Conservation (phyloP, 2,888 invertebrate species). For the Acheta domesticus region DNA sequence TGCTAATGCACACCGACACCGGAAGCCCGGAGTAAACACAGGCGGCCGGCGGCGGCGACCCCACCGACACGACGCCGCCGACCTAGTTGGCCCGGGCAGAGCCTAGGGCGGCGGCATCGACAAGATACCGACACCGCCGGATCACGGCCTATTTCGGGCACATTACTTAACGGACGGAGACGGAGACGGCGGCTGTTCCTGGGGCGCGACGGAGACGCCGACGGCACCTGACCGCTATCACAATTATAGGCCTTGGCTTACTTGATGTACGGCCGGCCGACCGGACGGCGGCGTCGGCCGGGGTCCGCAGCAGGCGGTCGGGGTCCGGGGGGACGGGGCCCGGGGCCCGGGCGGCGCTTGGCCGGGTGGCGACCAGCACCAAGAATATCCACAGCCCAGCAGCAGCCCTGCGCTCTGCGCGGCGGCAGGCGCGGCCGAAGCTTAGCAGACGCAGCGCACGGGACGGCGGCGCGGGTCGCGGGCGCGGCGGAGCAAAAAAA, state of each 20-base stretch:
- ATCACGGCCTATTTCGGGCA: neutral
- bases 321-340: neutral
- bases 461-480: slow-evolving; percentile 1
- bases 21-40: neutral
- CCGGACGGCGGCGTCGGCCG: no score
- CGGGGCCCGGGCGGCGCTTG: slow-evolving; percentile 20
- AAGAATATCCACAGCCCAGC: slow-evolving; percentile 20
- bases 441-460: neutral
- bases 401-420: neutral
- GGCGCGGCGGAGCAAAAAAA: neutral
- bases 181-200: no score
- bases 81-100: neutral
- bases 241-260: slow-evolving; percentile 22
- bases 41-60: neutral
- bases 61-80: neutral
- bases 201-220: neutral
- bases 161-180: no score
- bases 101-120: neutral
- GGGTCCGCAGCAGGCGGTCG: neutral
- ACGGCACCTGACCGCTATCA: slow-evolving; percentile 20
- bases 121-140: neutral
- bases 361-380: neutral
- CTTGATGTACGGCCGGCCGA: neutral
- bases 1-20: neutral
- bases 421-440: neutral